A percentile compares a stretch with the other conserved stretches of the same genome.
These are phyloP conservation scores for Lepidurus packardi DNA, from an alignment of 1,140 invertebrate genomes.

Conservation along the genomic window DNA sequence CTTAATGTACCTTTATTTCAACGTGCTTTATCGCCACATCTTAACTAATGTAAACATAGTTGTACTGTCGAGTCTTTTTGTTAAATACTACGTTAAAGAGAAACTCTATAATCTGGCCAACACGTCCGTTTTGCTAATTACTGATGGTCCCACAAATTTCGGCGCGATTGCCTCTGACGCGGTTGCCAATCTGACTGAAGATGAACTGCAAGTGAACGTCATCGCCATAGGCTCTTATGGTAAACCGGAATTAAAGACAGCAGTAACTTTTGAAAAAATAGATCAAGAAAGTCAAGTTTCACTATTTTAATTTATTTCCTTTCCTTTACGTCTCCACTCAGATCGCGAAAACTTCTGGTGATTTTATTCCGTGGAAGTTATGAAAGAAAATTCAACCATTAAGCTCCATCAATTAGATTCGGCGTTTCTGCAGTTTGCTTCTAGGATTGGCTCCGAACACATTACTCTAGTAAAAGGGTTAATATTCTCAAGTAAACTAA, in stretches of 20 bases:
- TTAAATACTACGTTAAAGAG: not conserved
- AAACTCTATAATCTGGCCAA: not conserved
- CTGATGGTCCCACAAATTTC: not conserved
- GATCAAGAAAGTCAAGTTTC: not conserved
- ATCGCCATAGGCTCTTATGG: not conserved
- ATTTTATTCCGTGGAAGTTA: not conserved
- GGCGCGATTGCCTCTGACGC: not conserved
- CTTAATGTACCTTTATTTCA: no score
- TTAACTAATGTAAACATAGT: no score
- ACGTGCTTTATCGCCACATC: no score
- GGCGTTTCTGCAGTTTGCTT: not conserved
- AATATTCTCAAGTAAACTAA: not conserved
- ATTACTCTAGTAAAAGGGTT: not conserved
- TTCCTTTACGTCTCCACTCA: not conserved
- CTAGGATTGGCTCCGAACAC: not conserved
- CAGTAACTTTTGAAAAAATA: not conserved
- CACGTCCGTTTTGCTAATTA: not conserved
- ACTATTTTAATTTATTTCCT: not conserved
- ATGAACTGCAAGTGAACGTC: not conserved
- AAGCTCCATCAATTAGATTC: not conserved
- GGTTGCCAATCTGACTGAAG: not conserved
- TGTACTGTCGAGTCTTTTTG: no score
- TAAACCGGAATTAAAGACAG: not conserved
- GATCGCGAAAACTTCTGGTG: not conserved
- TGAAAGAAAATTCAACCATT: not conserved